Base-by-base conservation (phyloP, 2,888 invertebrate genomes). In the Eupsilia transversa region DNA sequence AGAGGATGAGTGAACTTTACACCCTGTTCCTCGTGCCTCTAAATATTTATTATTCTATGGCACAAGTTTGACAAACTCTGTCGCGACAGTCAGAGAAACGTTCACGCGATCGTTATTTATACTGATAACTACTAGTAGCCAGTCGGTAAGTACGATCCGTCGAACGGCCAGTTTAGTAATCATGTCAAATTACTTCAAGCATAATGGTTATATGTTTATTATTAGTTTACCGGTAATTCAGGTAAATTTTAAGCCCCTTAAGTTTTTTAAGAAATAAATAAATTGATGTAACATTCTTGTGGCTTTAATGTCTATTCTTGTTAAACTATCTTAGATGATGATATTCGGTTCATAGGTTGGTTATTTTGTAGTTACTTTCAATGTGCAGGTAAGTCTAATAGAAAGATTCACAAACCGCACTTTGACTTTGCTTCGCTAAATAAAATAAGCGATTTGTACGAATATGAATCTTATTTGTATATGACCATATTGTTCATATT, bases 101-200 rank as follows among this genome's bases (percentile, higher is more conserved):
- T 84, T 82, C 72, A 90, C 87, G 89, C 89, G 84, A 90, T 86
- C 83, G 83, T 88, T 87, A 88, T 89, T 89, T 86, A 85, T 83
- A 72, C 57, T 68, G 71, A 84, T 87, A 88, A 85, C 77, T 85
- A 54, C 73, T 27, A 3, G 30, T 10, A 68, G 35, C 38, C 38
- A 41, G 60, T 17, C 14, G 14, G 14, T n/a, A 67, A 63, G 67
- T 67, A 49, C 69, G 74, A 79, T 67, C 72, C 64, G 52, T 41
- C 35, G 60, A 67, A 69, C 60, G 59, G 78, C 69, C 64, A 69
- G 72, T 85, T 83, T 65, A 68, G 76, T 88, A 84, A 88, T 88
- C 80, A 87, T 78, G 83, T 87, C 85, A 82, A 87, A 87, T 88
- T 86, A 82, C 78, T 79, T 71, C 60, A 71, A 76, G 63, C 54